Percentiles rank a stretch among this genome's conserved stretches.
Conservation (phyloP, 1,140 invertebrate species). For the Sarcophaga bullata region DNA sequence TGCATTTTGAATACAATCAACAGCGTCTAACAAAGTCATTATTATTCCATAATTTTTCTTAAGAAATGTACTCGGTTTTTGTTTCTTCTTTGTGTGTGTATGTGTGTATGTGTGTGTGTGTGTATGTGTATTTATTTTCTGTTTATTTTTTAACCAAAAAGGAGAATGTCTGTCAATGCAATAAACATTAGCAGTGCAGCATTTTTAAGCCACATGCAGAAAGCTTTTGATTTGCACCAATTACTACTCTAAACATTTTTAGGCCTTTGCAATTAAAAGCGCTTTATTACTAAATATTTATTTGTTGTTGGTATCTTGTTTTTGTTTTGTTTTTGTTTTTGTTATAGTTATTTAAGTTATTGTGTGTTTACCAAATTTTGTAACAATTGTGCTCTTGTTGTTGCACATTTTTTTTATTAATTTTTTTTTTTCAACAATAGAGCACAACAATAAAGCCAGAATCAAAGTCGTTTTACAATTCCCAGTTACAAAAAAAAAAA, state of each 20-base stretch:
- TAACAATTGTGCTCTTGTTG: slow-evolving; percentile 1
- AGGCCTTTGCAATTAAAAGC: slow-evolving; percentile 9
- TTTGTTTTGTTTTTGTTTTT: background rate
- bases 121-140: background rate
- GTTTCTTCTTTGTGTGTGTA: no score
- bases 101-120: no score
- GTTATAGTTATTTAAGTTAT: no score
- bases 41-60: no score
- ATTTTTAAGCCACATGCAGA: background rate
- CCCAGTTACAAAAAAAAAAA: no score
- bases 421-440: background rate
- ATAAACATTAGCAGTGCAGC: background rate
- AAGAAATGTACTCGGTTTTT: no score
- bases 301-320: background rate
- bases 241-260: background rate
- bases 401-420: background rate
- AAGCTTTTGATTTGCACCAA: slow-evolving; percentile 14
- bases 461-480: background rate
- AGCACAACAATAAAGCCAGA: background rate
- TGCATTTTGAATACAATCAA: background rate
- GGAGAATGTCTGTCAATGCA: background rate
- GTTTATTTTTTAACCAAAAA: background rate
- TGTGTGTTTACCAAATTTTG: background rate
- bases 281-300: slow-evolving; percentile 4
- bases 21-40: background rate